Evolutionary conservation across 1,140 invertebrate species (phyloP), one percentile per base, ranked within the genome.

Genomic region (Stegodyphus mimosarum): DNA sequence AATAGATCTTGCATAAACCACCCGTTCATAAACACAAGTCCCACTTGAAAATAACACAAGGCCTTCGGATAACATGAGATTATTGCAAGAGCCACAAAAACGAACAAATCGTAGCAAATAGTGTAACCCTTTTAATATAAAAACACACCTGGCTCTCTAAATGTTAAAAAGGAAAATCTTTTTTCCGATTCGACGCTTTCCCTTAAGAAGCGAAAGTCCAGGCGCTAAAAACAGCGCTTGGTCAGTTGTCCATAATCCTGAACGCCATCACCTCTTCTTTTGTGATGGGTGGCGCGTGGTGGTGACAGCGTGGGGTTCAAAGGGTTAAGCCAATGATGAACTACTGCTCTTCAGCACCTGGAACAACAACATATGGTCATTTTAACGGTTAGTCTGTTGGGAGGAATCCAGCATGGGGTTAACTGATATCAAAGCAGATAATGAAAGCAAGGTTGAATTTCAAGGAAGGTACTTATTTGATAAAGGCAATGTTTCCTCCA

Each of bases 281-380:
- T 74, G 60, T 66, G 49, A 83, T 10, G 69, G 7, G 11, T 9
- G 48, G 49, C 78, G 18, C 50, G 80, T 53, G 49, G 80, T 49
- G 80, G 53, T 83, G 80, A 83, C 80, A 83, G 60, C 18, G 55
- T 9, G 6, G 33, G 80, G 50, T 66, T 67, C 50, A 74, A 83
- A 83, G 71, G 80, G 80, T 83, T 83, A 83, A 83, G 80, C 80
- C 80, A 67, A 83, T 74, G 80, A 83, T 83, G 80, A 83, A 83
- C 80, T 83, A 83, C 71, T 83, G 71, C 49, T 83, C 67, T 83
- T 67, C 33, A 53, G 5, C 80, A 83, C 80, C 80, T 83, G 80
- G 80, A 66, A 67, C 80, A 83, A 74, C 80, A 83, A 52, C 80
- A 83, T 83, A 83, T 83, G 80, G 80, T 48, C 33, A 33, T 33